Percentiles rank a stretch among this genome's conserved stretches.
Evolutionary conservation across 2,888 invertebrate genomes (phyloP).

Genomic region (Caenorhabditis becei): DNA sequence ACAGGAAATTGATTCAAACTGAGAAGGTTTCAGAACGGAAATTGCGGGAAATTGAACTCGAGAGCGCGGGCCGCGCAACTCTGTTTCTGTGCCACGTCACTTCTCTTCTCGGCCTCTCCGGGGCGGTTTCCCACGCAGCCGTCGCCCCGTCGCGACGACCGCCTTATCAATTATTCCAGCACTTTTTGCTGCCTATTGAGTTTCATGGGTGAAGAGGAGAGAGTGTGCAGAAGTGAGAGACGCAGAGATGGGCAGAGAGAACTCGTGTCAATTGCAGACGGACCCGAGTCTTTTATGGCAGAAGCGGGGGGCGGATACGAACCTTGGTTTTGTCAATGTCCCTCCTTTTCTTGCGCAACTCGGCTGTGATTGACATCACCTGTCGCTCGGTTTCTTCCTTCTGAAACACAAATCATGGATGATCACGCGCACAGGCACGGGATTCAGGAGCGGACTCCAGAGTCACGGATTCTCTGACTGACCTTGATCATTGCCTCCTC

Average conservation of each 20-base stretch:
- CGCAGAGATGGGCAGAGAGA: slow-evolving; percentile 27
- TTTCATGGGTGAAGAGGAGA: slow-evolving; percentile 43
- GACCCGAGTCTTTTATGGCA: slow-evolving; percentile 6
- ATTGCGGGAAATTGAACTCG: slow-evolving; percentile 54
- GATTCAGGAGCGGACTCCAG: neutral
- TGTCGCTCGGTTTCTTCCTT: slow-evolving; percentile 77
- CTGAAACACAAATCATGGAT: slow-evolving; percentile 59
- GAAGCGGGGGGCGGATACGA: slow-evolving; percentile 27
- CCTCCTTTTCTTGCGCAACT: slow-evolving; percentile 70
- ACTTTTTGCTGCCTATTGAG: slow-evolving; percentile 52
- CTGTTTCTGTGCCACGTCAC: slow-evolving; percentile 37
- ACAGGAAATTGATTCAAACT: slow-evolving; percentile 54
- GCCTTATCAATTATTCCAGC: slow-evolving; percentile 61
- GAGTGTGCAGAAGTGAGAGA: slow-evolving; percentile 17
- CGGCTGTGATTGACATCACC: slow-evolving; percentile 69
- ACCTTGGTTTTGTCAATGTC: slow-evolving; percentile 75
- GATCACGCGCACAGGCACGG: neutral
- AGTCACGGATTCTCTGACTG: slow-evolving; percentile 14
- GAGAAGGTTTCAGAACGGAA: slow-evolving; percentile 54
- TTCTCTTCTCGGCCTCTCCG: neutral
- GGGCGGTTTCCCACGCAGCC: slow-evolving; percentile 44
- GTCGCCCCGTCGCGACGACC: slow-evolving; percentile 26
- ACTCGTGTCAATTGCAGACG: slow-evolving; percentile 35
- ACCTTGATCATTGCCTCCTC: slow-evolving; percentile 78
- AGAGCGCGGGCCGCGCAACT: slow-evolving; percentile 1